These are phyloP conservation scores for Bombus sibiricus DNA, from an alignment of 1,140 invertebrate species.

Conservation along the genomic window DNA sequence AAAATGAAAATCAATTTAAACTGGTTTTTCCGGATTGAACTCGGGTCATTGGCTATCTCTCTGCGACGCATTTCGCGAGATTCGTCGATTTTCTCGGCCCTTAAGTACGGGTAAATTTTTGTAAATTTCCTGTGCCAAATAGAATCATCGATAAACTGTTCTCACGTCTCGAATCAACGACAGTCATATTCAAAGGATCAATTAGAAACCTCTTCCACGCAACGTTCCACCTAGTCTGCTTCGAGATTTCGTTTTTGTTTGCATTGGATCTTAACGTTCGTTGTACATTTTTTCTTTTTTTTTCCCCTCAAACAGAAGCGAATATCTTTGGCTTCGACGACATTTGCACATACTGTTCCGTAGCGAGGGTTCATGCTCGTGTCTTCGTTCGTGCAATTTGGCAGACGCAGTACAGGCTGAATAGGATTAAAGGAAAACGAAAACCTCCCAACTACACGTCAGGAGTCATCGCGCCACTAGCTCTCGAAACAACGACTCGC, in stretches of 20 bases:
- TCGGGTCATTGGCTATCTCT: background rate
- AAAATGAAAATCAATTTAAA: background rate
- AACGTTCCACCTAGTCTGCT: too few species aligned
- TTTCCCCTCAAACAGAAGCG: too few species aligned
- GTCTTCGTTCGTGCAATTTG: background rate
- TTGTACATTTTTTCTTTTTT: too few species aligned
- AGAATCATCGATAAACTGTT: too few species aligned
- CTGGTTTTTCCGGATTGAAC: background rate
- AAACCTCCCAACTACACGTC: background rate
- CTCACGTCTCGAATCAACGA: too few species aligned
- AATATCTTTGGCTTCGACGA: too few species aligned
- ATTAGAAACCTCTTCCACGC: too few species aligned
- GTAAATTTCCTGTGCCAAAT: background rate
- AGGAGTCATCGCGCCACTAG: background rate
- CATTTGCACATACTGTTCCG: too few species aligned
- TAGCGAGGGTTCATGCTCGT: too few species aligned
- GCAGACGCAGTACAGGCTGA: background rate
- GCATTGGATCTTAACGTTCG: too few species aligned
- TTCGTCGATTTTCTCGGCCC: background rate
- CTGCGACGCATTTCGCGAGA: background rate
- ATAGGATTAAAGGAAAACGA: background rate
- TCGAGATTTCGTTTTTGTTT: too few species aligned
- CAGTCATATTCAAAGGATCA: too few species aligned
- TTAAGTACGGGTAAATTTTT: background rate
- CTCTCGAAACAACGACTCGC: constrained; percentile 4